Evolutionary conservation across 2,113 vertebrate species (phyloP), one percentile per base, ranked within the genome.

Genomic region (Recurvirostra avosetta): DNA sequence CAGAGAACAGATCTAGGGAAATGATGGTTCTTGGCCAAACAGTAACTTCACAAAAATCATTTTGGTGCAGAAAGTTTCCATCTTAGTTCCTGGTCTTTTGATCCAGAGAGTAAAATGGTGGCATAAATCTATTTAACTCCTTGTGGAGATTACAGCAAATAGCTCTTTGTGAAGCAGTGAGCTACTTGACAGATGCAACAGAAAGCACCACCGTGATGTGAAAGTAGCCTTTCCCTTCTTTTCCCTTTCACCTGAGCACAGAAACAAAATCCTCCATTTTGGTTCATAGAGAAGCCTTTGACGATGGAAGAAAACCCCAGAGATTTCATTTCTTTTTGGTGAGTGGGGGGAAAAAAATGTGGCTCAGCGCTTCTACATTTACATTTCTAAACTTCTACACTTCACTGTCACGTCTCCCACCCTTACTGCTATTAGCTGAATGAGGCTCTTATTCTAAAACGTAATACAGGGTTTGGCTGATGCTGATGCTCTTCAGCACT

Each of bases 271-370:
- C 8, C 19, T 79, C 81, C 1, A 0, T 86, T 92, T 95, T 70
- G 34, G 11, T 52, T 66, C 58, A 52, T 23, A 49, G 71, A 40
- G 65, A 55, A 85, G 75, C 9, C 4, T 59, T 29, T 78, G 29
- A 23, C 50, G 22, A 41, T 38, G 40, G 32, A 78, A 59, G 41
- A 88, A 83, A 83, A 38, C 7, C 13, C 17, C 36, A 73, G 40
- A 41, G 5, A 47, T 59, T 76, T 79, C 0, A 9, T 72, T 62
- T 72, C 8, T 55, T 62, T 82, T 41, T 41, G n/a, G 20, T 38
- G 32, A 38, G 6, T 4, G 17, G 19, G 12, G 25, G 3, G 7
- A 0, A 3, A 66, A 34, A 32, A 40, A 18, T 11, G 12, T 40
- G 8, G 11, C 26, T 71, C 59, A 52, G 58, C 18, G 3, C 63